Percentiles rank a stretch among this genome's conserved stretches.
These are phyloP conservation scores for Vesta saturnalis DNA, from an alignment of 2,888 invertebrate species.

Conservation along the genomic window DNA sequence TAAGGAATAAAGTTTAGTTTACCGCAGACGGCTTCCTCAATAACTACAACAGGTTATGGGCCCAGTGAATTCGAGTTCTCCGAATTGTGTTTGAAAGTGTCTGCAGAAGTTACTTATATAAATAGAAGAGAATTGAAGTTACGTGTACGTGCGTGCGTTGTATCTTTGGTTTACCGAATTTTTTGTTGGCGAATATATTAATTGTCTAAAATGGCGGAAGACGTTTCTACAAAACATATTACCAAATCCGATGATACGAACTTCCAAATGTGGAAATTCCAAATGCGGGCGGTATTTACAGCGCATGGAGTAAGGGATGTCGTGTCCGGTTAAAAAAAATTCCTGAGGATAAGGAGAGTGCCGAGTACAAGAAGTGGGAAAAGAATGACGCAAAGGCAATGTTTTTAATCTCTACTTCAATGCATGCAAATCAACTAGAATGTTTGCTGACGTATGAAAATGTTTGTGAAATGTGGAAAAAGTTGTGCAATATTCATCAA, in stretches of 20 bases:
- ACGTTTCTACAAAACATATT: not conserved
- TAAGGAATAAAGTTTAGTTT: too few species aligned
- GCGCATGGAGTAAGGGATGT: not conserved
- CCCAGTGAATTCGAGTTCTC: too few species aligned
- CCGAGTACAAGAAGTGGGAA: too few species aligned
- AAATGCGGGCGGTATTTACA: not conserved
- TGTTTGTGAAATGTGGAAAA: slow-evolving; percentile 42
- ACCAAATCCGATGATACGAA: not conserved
- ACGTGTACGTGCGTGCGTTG: too few species aligned
- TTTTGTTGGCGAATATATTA: too few species aligned
- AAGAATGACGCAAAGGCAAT: slow-evolving; percentile 42
- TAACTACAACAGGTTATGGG: too few species aligned
- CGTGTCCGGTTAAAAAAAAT: not conserved
- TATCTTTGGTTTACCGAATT: too few species aligned
- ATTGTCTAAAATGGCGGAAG: not conserved
- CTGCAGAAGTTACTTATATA: too few species aligned
- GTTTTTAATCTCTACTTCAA: slow-evolving; percentile 38
- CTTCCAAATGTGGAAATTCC: not conserved
- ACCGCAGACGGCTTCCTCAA: too few species aligned
- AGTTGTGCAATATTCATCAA: slow-evolving; percentile 40
- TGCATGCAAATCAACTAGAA: slow-evolving; percentile 43
- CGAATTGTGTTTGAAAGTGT: too few species aligned
- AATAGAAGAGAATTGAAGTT: too few species aligned
- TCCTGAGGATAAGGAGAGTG: not conserved
- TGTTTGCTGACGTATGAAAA: slow-evolving; percentile 45